These are phyloP conservation scores for Palloptera scutellata DNA, from an alignment of 2,888 invertebrate genomes.

Conservation along the genomic window DNA sequence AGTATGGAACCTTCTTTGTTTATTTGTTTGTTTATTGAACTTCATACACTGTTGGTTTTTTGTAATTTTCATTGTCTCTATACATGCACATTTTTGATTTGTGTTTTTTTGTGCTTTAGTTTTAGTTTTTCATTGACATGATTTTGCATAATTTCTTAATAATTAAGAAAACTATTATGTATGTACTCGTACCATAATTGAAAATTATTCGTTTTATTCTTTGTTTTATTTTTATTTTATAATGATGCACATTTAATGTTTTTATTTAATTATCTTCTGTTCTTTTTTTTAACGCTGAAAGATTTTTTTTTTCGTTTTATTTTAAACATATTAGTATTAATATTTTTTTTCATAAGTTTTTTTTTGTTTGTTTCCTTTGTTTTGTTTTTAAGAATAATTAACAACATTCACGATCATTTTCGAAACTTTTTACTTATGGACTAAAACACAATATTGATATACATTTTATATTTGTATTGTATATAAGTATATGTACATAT, in stretches of 20 bases:
- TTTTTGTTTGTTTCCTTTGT: not conserved
- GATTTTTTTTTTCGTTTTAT: not conserved
- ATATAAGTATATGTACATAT: constrained; percentile 2
- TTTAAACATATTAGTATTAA: too few species aligned
- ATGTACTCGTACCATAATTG: too few species aligned
- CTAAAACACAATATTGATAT: not conserved
- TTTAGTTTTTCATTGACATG: too few species aligned
- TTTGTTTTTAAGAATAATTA: not conserved
- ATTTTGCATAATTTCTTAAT: too few species aligned
- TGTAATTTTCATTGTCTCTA: too few species aligned
- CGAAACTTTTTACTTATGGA: not conserved
- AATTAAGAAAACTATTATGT: too few species aligned
- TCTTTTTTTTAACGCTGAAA: not conserved
- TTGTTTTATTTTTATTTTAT: not conserved
- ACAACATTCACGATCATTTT: constrained; percentile 1
- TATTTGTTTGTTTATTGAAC: too few species aligned
- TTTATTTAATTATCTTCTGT: constrained; percentile 6
- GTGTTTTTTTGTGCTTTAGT: too few species aligned
- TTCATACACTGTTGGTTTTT: too few species aligned
- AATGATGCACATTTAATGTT: not conserved
- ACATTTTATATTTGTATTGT: not conserved
- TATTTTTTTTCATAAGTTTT: not conserved
- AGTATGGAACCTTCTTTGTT: too few species aligned
- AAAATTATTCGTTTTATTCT: too few species aligned
- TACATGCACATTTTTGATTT: too few species aligned